Base-by-base conservation (phyloP, 2,888 invertebrate species). In the Netelia fuscicornis region DNA sequence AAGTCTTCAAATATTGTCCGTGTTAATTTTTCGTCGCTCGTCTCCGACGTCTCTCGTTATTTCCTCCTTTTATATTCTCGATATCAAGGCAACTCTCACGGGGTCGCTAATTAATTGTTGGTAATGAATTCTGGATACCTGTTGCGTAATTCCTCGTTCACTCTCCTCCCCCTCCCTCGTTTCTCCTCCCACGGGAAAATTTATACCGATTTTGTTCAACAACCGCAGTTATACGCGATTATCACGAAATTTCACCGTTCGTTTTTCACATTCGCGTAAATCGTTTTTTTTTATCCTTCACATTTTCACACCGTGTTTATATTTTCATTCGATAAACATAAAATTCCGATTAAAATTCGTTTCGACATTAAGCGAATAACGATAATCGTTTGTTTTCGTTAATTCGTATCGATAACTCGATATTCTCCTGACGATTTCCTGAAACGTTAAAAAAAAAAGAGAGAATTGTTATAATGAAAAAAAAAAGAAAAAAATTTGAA, bases 41-140 rank as follows among this genome's bases (percentile, higher is more conserved):
- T 44, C 70, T 89, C 87, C 8, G 37, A 37, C 37, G 37, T 85
- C 87, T 88, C 86, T 84, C 77, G 37, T 54, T 83, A 83, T 87
- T 89, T 78, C 30, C 52, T 68, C 60, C 52, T 52, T 70, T 23
- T n/a, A 74, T 68, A 81, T 62, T 64, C 74, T 90, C 88, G 90
- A 90, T 89, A 88, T 86, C 86, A 83, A 75, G 81, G 70, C 67
- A 77, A 42, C 20, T 65, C 58, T 44, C 54, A 10, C 23, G 8
- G 75, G 52, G 72, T 67, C 78, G 80, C 83, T 88, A 90, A 92
- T 92, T 92, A 91, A 91, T 91, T 90, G 89, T 85, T 79, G 64
- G 82, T 81, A 87, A 85, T 89, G 79, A 88, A 30, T 72, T 23
- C 20, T 37, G 17, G 10, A 77, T 88, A 91, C 91, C 91, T 92